A percentile compares a stretch with the other conserved stretches of the same genome.
phyloP scores from a whole-genome alignment of 2,888 invertebrate species.

The Erebia aethiops region DNA sequence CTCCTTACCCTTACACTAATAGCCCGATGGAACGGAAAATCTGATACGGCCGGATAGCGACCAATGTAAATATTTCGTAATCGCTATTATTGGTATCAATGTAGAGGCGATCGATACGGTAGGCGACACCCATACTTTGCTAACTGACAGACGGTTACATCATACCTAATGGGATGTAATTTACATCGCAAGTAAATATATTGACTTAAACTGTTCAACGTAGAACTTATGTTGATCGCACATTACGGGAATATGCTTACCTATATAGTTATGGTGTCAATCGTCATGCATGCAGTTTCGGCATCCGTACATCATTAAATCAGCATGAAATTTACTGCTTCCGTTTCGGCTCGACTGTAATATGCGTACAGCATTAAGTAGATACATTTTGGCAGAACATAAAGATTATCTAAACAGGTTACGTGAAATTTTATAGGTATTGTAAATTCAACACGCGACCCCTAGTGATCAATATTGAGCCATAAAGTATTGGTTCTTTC shows the following conservation, averaged over 20 bases:
- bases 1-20: no score
- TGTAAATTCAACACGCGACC: no score
- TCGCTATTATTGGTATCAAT: constrained; percentile 54
- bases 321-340: no score
- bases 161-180: constrained; percentile 43
- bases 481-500: neutral
- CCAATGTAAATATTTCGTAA: constrained; percentile 71
- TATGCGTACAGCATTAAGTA: no score
- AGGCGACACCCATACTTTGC: constrained; percentile 53
- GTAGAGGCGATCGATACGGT: constrained; percentile 59
- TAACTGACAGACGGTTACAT: constrained; percentile 61
- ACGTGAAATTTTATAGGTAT: neutral
- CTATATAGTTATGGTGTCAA: no score
- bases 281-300: no score
- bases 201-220: constrained; percentile 1
- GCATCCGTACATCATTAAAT: no score
- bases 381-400: neutral
- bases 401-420: neutral
- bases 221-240: neutral
- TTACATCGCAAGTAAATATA: constrained; percentile 3
- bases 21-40: no score
- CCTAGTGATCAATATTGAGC: neutral
- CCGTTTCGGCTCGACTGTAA: no score
- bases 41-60: constrained; percentile 46
- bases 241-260: no score